Evolutionary conservation across 2,113 vertebrate genomes (phyloP), one percentile per base, ranked within the genome.

Genomic region (Coryphaenoides rupestris): DNA sequence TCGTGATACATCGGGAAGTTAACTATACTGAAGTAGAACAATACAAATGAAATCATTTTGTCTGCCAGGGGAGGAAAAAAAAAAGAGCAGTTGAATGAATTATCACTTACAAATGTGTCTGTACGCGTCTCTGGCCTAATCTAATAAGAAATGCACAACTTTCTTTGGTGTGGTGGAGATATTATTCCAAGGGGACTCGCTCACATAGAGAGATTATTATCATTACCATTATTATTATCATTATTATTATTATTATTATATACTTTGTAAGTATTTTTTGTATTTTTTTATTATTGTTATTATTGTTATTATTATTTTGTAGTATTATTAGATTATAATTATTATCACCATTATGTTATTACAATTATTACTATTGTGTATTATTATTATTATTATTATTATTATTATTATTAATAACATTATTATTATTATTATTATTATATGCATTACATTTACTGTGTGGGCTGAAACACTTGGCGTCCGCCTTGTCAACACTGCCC

Each of bases 401-500:
- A n/a, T n/a, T n/a, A n/a, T n/a, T n/a, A n/a, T n/a, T n/a, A n/a
- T n/a, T n/a, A n/a, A n/a, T n/a, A n/a, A n/a, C n/a, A n/a, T n/a
- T n/a, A n/a, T n/a, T n/a, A n/a, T n/a, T n/a, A n/a, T n/a, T n/a
- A n/a, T n/a, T n/a, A n/a, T n/a, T n/a, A n/a, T n/a, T n/a, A n/a
- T n/a, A n/a, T n/a, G n/a, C n/a, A n/a, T n/a, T n/a, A n/a, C n/a
- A n/a, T n/a, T n/a, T n/a, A n/a, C n/a, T 40, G 7, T 40, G 33
- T 40, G 33, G 33, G 33, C 33, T 40, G 33, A 40, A 7, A 7
- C 6, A 6, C 13, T 46, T 24, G 13, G 21, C 14, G 17, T 62
- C 45, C 45, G 12, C 55, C 79, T 71, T 78, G 68, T 40, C 77
- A 79, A 87, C 70, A 87, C 79, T 87, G 87, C 49, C 66, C 86